Conservation (phyloP, 2,797 vertebrate genomes). For the Chromobotia macracanthus region DNA sequence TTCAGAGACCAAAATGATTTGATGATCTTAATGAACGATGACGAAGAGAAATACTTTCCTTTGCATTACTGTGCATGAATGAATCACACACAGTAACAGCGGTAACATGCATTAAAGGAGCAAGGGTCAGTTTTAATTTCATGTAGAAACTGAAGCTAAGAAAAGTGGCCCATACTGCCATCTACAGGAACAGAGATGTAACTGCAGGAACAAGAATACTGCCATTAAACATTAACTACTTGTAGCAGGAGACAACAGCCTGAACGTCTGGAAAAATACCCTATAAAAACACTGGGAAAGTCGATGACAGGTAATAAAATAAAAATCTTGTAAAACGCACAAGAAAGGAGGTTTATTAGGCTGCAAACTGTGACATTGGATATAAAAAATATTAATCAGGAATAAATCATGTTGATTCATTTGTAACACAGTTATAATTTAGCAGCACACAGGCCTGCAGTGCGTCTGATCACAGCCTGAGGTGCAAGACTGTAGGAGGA, state of each 20-base stretch:
- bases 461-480: conserved; percentile 11
- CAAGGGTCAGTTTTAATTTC: background rate
- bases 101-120: background rate
- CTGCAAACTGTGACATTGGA: background rate
- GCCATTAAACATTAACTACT: background rate
- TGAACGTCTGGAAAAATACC: background rate
- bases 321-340: background rate
- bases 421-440: conserved; percentile 1
- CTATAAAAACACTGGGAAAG: background rate
- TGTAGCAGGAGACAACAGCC: background rate
- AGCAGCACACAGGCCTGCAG: background rate
- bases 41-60: background rate
- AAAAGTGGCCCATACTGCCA: conserved; percentile 15
- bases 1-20: too few relatives aligned
- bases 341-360: background rate
- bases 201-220: conserved; percentile 1
- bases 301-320: background rate
- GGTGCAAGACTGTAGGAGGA: conserved; percentile 25
- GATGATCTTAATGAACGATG: background rate
- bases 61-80: background rate
- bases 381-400: background rate
- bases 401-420: background rate
- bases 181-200: background rate
- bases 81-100: background rate
- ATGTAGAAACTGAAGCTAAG: background rate